These are phyloP conservation scores for Poecilobothrus nobilitatus DNA, from an alignment of 2,888 invertebrate genomes.

Conservation along the genomic window DNA sequence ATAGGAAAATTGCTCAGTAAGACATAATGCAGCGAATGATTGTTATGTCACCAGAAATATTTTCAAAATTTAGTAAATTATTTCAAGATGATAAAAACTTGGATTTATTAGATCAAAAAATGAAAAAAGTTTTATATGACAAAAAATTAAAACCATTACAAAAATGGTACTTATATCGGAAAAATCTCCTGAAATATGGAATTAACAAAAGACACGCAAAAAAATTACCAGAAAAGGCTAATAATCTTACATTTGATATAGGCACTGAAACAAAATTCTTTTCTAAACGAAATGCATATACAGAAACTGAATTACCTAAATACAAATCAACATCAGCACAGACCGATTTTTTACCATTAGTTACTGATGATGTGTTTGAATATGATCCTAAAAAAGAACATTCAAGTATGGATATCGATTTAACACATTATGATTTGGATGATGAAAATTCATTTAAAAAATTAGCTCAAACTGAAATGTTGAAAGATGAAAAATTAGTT, in stretches of 20 bases:
- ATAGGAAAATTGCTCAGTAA: slow-evolving; percentile 11
- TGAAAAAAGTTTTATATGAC: not conserved
- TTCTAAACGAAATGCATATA: not conserved
- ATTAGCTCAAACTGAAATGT: too few species aligned
- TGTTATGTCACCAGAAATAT: not conserved
- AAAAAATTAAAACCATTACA: not conserved
- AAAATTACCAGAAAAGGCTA: too few species aligned
- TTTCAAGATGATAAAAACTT: not conserved
- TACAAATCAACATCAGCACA: not conserved
- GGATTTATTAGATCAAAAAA: not conserved
- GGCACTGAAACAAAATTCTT: not conserved
- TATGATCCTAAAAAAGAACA: not conserved
- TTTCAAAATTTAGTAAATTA: not conserved
- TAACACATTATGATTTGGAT: not conserved
- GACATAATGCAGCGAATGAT: not conserved
- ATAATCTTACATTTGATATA: not conserved
- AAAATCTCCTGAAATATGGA: not conserved
- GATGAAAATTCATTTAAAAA: not conserved
- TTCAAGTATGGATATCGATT: not conserved
- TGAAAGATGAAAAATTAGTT: not conserved
- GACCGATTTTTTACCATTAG: not conserved
- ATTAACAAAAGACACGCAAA: not conserved
- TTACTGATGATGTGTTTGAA: not conserved
- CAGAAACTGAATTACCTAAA: not conserved
- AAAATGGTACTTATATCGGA: slow-evolving; percentile 15